These are phyloP conservation scores for Exocentrus adspersus DNA, from an alignment of 2,888 invertebrate species.

Conservation along the genomic window DNA sequence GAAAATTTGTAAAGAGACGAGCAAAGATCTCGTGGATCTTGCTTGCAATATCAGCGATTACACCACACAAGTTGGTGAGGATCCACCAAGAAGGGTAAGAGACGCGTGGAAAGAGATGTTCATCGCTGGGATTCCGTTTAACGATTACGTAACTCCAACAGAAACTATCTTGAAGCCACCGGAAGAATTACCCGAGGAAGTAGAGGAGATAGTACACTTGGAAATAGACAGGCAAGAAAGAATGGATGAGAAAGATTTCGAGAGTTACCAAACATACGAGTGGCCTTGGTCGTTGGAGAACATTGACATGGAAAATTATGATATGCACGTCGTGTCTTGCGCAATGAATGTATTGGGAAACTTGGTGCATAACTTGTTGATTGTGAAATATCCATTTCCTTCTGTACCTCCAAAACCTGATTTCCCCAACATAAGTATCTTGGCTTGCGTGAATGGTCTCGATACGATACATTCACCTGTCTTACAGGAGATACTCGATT, in stretches of 20 bases:
- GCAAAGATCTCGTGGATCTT: slow-evolving; percentile 68
- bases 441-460: slow-evolving; percentile 57
- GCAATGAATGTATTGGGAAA: slow-evolving; percentile 58
- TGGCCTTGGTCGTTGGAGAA: slow-evolving; percentile 68
- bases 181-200: slow-evolving; percentile 58
- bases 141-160: slow-evolving; percentile 64
- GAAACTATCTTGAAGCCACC: slow-evolving; percentile 58
- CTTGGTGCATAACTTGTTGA: slow-evolving; percentile 56
- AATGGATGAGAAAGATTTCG: slow-evolving; percentile 68
- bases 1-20: slow-evolving; percentile 66
- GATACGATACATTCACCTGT: slow-evolving; percentile 45
- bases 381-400: slow-evolving; percentile 57
- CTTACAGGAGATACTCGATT: slow-evolving; percentile 53
- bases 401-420: slow-evolving; percentile 47
- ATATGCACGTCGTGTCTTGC: slow-evolving; percentile 42
- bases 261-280: slow-evolving; percentile 67
- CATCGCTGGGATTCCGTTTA: slow-evolving; percentile 67
- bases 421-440: slow-evolving; percentile 51
- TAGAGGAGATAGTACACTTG: slow-evolving; percentile 63
- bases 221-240: slow-evolving; percentile 68
- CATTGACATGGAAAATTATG: slow-evolving; percentile 52
- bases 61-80: slow-evolving; percentile 58
- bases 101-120: slow-evolving; percentile 70
- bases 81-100: slow-evolving; percentile 64
- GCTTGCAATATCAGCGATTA: slow-evolving; percentile 67